Evolutionary conservation across 2,113 vertebrate species (phyloP), one percentile per base, ranked within the genome.

Genomic region (Sorex araneus): DNA sequence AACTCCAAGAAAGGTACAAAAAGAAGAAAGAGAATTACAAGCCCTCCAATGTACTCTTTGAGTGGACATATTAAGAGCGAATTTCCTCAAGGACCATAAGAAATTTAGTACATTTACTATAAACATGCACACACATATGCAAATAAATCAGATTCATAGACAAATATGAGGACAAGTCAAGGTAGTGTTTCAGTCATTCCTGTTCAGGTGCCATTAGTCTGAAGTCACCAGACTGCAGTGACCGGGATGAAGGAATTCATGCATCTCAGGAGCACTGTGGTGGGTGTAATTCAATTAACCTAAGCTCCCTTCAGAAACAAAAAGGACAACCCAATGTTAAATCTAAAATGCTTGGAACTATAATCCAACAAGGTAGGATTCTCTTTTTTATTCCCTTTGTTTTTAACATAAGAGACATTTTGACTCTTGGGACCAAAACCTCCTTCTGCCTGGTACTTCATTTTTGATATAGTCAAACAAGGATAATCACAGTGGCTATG

Each of bases 31-130:
- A 70, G 32, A 75, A 85, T 77, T 34, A 67, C 21, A 89, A 80
- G 9, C 34, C 32, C 74, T 89, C 40, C 84, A 79, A 54, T 25
- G 47, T 71, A 80, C n/a, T 43, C 12, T 82, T 84, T 91, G n/a
- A 15, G 6, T 16, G 2, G 25, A 60, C 13, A 91, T 66, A 43
- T 30, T 18, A 50, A 70, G 25, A 11, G 1, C 27, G 34, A 45
- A 71, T 77, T 82, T 77, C 32, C 80, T 89, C 16, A 32, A 3
- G 43, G 16, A 47, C 21, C 34, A 28, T 57, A 71, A 54, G 75
- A 88, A 71, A 75, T 45, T 63, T 36, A 77, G 11, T 28, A 25
- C 30, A 16, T 28, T 18, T 16, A 16, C 34, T 34, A 69, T 67
- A 8, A 28, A 90, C 57, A 88, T 28, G 18, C 6, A 54, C 71